Base-by-base conservation (phyloP, 2,113 vertebrate genomes). In the Pteropus alecto region DNA sequence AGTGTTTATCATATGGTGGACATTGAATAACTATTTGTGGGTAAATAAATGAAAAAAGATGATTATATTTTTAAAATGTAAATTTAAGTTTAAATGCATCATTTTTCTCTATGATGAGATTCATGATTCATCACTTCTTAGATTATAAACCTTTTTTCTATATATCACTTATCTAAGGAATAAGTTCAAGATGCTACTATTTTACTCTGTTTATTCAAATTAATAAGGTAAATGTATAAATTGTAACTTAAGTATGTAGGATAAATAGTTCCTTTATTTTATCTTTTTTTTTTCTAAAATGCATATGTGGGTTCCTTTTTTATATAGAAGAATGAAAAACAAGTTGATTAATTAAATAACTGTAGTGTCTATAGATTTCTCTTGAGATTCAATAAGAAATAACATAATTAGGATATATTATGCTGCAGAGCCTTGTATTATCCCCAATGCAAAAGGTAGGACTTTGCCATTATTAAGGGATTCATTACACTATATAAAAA, bases 311-410 rank as follows among this genome's bases (percentile, higher is more conserved):
- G 46, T 46, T 46, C 10, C 46, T 46, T 46, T 46, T 46, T 46
- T 46, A 46, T 46, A 46, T 46, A 46, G 46, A 46, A 51, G 8
- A 70, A 92, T 1, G 86, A 38, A 89, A 90, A 70, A 4, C 26
- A 60, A 12, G 3, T 82, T 65, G 33, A 35, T 86, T 70, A 33
- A 76, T 61, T 88, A 91, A n/a, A 13, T 79, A 58, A n/a, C 9
- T 79, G 1, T 65, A 38, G 70, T 85, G 5, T 10, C 38, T 90
- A 14, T 35, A 48, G 19, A n/a, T 89, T 96, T 97, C 77, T 88
- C 82, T 61, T 94, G 87, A 93, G 87, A 81, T 22, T 93, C 24
- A 81, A 51, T 92, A 56, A 79, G 22, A 90, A 94, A 51, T 76
- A 70, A 13, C 24, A 78, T 41, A 51, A 61, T 91, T 60, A 89